These are phyloP conservation scores for Hippocampus zosterae DNA, from an alignment of 2,113 vertebrate genomes.

Conservation along the genomic window DNA sequence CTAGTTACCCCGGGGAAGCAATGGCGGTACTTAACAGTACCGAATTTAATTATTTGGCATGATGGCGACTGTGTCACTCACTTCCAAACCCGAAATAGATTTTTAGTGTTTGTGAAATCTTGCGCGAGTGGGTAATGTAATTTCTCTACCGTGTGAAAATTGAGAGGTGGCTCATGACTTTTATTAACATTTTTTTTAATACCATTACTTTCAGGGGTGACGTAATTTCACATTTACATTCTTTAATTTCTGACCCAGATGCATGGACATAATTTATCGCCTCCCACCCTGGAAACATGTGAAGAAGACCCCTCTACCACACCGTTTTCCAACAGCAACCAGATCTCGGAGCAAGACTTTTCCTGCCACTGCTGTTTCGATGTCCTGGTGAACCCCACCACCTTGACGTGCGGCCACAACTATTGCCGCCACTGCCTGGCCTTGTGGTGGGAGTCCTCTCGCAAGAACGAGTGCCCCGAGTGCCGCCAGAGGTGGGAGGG, in stretches of 20 bases:
- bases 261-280: slow-evolving; percentile 26
- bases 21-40: no score
- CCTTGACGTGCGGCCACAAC: slow-evolving; percentile 92
- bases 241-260: slow-evolving; percentile 29
- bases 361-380: slow-evolving; percentile 93
- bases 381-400: slow-evolving; percentile 88
- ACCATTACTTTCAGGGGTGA: neutral
- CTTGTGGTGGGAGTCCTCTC: slow-evolving; percentile 88
- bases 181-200: neutral
- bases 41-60: no score
- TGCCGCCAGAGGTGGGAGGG: slow-evolving; percentile 93
- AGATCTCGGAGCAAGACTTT: slow-evolving; percentile 81
- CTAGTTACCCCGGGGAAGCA: no score
- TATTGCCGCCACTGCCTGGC: slow-evolving; percentile 93
- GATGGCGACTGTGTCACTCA: no score
- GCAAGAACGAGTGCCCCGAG: slow-evolving; percentile 90
- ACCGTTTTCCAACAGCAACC: slow-evolving; percentile 1
- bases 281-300: slow-evolving; percentile 2
- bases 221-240: neutral
- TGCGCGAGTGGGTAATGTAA: no score
- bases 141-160: no score
- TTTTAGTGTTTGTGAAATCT: no score
- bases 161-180: no score
- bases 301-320: neutral
- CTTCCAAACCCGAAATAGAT: no score